Conservation (phyloP, 1,140 invertebrate species). For the Dinothrombium tinctorium region DNA sequence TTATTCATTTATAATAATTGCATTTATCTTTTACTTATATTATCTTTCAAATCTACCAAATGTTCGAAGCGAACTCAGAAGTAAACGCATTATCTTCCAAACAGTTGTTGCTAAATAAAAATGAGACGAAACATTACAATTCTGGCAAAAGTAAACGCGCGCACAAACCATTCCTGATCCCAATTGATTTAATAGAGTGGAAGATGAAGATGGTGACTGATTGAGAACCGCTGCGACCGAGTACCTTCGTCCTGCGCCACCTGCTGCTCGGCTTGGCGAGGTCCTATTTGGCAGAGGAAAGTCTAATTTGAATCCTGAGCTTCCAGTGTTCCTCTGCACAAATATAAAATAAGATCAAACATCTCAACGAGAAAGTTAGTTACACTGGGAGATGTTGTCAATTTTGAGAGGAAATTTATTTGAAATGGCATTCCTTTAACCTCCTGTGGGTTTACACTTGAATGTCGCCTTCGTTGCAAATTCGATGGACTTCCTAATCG, state of each 20-base stretch:
- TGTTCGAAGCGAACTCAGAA: no score
- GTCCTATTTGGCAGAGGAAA: background rate
- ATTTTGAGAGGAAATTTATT: background rate
- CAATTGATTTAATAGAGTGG: slow-evolving; percentile 4
- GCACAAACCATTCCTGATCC: slow-evolving; percentile 1
- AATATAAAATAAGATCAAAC: no score
- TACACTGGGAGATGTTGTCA: background rate
- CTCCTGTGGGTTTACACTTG: slow-evolving; percentile 64
- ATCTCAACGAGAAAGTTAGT: background rate
- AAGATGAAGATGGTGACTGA: slow-evolving; percentile 1
- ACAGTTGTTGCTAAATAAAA: no score
- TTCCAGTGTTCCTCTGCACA: background rate
- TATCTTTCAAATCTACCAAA: no score
- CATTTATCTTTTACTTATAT: no score
- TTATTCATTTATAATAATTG: no score
- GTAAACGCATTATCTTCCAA: no score
- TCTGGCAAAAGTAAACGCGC: no score
- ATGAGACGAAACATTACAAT: no score
- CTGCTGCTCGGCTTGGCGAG: background rate
- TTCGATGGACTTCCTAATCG: slow-evolving; percentile 43
- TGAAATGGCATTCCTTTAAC: slow-evolving; percentile 30
- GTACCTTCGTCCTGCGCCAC: background rate
- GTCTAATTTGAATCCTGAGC: background rate
- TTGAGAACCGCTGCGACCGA: background rate
- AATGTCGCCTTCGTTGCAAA: slow-evolving; percentile 56